Conservation (phyloP, 2,113 vertebrate genomes). For the Vimba vimba region DNA sequence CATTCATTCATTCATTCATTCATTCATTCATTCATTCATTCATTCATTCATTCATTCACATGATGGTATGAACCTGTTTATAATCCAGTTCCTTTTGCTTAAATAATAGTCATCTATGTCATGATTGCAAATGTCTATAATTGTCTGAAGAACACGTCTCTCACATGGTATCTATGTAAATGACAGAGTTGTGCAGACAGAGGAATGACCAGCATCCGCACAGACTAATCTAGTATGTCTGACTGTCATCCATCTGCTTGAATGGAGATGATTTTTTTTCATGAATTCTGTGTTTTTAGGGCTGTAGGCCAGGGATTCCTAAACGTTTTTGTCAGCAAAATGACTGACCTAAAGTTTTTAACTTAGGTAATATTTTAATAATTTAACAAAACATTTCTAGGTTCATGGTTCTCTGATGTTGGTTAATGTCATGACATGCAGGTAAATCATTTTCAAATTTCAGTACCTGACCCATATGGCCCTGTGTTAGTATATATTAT, state of each 20-base stretch:
- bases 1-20: background rate
- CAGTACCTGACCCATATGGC: too few relatives aligned
- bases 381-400: background rate
- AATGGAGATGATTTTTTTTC: background rate
- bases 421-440: background rate
- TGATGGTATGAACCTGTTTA: background rate
- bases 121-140: background rate
- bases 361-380: background rate
- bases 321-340: background rate
- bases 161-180: background rate
- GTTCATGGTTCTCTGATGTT: background rate
- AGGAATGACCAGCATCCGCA: background rate
- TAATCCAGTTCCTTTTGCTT: background rate
- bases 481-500: too few relatives aligned
- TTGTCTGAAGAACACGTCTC: background rate
- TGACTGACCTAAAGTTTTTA: background rate
- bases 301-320: background rate
- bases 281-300: background rate
- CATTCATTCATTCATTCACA: background rate
- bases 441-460: background rate
- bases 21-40: background rate
- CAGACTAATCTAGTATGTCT: background rate
- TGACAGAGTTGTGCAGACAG: background rate
- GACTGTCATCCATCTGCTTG: background rate
- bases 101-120: background rate